Percentiles rank a stretch among this genome's conserved stretches.
phyloP scores from a whole-genome alignment of 2,888 invertebrate species.

The Hybos culiciformis region DNA sequence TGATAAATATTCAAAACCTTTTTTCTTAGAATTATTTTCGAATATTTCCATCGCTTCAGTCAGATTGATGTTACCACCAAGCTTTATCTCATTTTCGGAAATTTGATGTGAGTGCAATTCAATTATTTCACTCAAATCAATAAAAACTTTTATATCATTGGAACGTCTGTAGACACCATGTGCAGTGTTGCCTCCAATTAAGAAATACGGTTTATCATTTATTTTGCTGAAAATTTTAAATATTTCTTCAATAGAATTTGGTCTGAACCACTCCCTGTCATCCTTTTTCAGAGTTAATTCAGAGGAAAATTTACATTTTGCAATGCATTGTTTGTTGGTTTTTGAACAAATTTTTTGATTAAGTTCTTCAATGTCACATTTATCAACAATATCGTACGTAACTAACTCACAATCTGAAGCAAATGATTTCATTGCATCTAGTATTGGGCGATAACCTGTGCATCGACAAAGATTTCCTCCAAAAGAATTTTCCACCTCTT shows the following conservation, averaged over 20 bases:
- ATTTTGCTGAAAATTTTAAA: constrained; percentile 39
- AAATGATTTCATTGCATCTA: constrained; percentile 66
- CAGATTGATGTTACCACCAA: constrained; percentile 42
- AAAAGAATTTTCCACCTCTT: constrained; percentile 60
- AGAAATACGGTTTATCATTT: constrained; percentile 38
- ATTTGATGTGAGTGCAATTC: constrained; percentile 37
- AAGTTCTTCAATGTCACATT: constrained; percentile 24
- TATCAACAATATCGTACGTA: neutral
- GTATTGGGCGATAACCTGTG: constrained; percentile 64
- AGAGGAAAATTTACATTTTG: constrained; percentile 18
- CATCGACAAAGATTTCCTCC: constrained; percentile 69
- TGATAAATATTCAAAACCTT: constrained; percentile 41
- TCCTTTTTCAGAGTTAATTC: constrained; percentile 23
- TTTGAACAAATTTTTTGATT: constrained; percentile 22
- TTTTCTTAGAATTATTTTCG: constrained; percentile 27
- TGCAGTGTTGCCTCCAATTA: constrained; percentile 58
- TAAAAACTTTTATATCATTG: constrained; percentile 34
- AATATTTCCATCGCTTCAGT: constrained; percentile 40
- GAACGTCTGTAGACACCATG: constrained; percentile 39
- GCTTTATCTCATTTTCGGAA: constrained; percentile 23
- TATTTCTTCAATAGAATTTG: constrained; percentile 37
- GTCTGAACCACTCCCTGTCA: constrained; percentile 39
- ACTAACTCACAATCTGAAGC: constrained; percentile 41
- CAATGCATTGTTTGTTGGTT: constrained; percentile 21
- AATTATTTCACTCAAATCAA: constrained; percentile 46